phyloP scores from a whole-genome alignment of 1,140 invertebrate genomes.

The silkworm (Bombyx mori) region ASM3026992v2 NC_085121.1:7801501-7802000 shows the following conservation, averaged over 20 bases:
- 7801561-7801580: too few species aligned
- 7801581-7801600: too few species aligned
- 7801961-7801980: too few species aligned
- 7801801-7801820: conserved; percentile 97
- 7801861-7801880: conserved; percentile 97
- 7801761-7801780: conserved; percentile 88
- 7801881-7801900: conserved; percentile 98
- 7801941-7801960: conserved; percentile 18
- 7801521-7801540: too few species aligned
- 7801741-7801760: conserved; percentile 92
- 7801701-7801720: conserved; percentile 51
- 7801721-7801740: conserved; percentile 70
- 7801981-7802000: too few species aligned
- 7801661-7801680: conserved; percentile 10
- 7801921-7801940: conserved; percentile 76
- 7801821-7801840: conserved; percentile 96
- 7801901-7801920: conserved; percentile 99
- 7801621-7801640: neutral
- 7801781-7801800: conserved; percentile 97
- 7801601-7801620: neutral
- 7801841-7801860: conserved; percentile 97
- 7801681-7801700: conserved; percentile 56
- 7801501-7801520: too few species aligned
- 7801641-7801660: neutral
- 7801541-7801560: neutral